Percentiles rank a stretch among this genome's conserved stretches.
Conservation (phyloP, 2,797 vertebrate species). For the Xyrichtys novacula region DNA sequence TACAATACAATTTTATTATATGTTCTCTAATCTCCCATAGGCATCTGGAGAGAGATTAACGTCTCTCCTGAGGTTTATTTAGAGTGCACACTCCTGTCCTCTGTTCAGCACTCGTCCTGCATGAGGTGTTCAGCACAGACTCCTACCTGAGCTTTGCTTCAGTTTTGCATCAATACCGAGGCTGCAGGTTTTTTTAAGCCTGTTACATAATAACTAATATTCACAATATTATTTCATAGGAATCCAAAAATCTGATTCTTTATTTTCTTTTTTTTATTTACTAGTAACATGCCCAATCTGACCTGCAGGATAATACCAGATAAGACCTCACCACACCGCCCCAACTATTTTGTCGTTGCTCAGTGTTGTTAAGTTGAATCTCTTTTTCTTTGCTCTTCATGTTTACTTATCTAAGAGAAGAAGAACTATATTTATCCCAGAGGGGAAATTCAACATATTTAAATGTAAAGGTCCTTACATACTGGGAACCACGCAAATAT, state of each 20-base stretch:
- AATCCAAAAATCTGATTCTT: neutral
- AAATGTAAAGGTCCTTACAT: too few species aligned
- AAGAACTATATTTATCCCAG: too few species aligned
- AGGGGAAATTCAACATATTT: too few species aligned
- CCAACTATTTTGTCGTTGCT: too few species aligned
- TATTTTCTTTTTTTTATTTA: too few species aligned
- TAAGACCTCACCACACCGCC: too few species aligned
- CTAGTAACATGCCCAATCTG: neutral
- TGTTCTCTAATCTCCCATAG: neutral
- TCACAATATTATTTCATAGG: neutral
- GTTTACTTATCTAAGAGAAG: too few species aligned
- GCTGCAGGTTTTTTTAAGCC: neutral
- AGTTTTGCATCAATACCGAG: neutral
- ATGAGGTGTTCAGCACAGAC: neutral
- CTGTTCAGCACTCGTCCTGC: neutral
- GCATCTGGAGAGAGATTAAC: slow-evolving; percentile 1
- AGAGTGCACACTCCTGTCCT: neutral
- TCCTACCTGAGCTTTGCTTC: neutral
- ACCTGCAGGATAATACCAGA: too few species aligned
- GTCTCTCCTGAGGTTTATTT: slow-evolving; percentile 6
- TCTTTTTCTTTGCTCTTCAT: too few species aligned
- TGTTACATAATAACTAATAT: neutral
- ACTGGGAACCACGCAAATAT: too few species aligned
- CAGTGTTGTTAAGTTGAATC: too few species aligned
- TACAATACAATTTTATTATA: neutral